Base-by-base conservation (phyloP, 2,797 vertebrate species). In the Crypturellus tataupa region DNA sequence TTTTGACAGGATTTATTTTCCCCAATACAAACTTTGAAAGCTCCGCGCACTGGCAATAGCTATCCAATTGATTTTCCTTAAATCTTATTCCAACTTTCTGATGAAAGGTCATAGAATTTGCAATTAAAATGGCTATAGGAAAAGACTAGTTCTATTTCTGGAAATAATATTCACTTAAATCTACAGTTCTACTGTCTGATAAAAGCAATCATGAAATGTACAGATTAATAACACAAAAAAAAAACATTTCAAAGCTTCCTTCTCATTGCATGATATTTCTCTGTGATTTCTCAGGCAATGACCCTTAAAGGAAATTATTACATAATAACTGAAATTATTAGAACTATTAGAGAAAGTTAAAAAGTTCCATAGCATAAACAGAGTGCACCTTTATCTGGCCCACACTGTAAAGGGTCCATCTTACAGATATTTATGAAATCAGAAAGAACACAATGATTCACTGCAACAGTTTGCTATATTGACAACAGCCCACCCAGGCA, bases 401-500 rank as follows among this genome's bases (percentile, higher is more conserved):
- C 46, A 44, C 21, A 37, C 42, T 67, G 60, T 15, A 75, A 67
- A 47, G 77, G 49, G 60, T 81, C 53, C 55, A 80, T 58, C 20
- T 37, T 29, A 67, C 25, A 58, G 77, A 82, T 91, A 53, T 70
- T 75, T 35, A 70, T 82, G 82, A 93, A 91, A 90, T 78, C 84
- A 80, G 40, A 12, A 80, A 94, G 21, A 94, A 44, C 40, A 35
- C 19, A 69, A 80, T 63, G 96, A 94, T 83, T 85, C 85, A 83
- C 75, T 39, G 2, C 8, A 70, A 95, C 44, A 84, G 60, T 84
- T 84, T 89, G 86, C 67, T 90, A 31, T 60, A 65, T 58, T 93
- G 94, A 97, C 92, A 96, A 85, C 80, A 97, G 98, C 97, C 98
- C 98, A 98, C 98, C 98, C 98, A 98, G 92, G 95, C 68, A 94